Evolutionary conservation across 64 coral and sea anemone species (phyloP), one percentile per base, ranked within the genome.

Genomic region (Pachyseris speciosa): DNA sequence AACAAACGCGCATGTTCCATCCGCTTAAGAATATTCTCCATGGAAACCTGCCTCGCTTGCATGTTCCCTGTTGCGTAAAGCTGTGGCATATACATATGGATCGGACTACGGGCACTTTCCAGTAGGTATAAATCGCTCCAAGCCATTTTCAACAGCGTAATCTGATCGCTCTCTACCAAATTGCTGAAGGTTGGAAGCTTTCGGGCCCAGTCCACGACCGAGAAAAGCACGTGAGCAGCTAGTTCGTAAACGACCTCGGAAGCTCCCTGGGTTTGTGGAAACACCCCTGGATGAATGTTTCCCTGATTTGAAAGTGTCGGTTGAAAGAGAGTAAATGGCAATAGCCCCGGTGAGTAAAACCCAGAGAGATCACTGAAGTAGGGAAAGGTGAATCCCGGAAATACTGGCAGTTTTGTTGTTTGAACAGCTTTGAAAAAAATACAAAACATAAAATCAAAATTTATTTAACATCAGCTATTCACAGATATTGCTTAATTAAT

Each of bases 11-110:
- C 95, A 31, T 98, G 86, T 37, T 98, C 95, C 95, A 98, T 91
- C 65, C 95, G 28, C 67, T 98, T 98, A 19, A 98, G 30, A 19
- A 98, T 94, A 76, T 89, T 92, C 52, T 98, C 95, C 95, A 98
- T 98, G 38, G 95, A 83, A 40, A 98, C 28, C 44, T 98, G 95
- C 20, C 75, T 88, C 15, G 78, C 49, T 51, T 98, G 95, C 75
- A 84, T 84, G 72, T 37, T 94, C 47, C 78, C 70, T 59, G 95
- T 86, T 17, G 95, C 32, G 74, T 98, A 94, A 40, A 98, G 44
- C 80, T 98, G 95, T 87, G 93, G 94, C 34, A 96, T 63, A 69
- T 96, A 96, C 16, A 86, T 69, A 9, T 87, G 87, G 52, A 96
- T 78, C 1, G 94, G 90, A 27, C 94, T 92, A 19, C 94, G 94